These are phyloP conservation scores for Paguma larvata DNA, from an alignment of 2,797 vertebrate genomes.

Conservation along the genomic window DNA sequence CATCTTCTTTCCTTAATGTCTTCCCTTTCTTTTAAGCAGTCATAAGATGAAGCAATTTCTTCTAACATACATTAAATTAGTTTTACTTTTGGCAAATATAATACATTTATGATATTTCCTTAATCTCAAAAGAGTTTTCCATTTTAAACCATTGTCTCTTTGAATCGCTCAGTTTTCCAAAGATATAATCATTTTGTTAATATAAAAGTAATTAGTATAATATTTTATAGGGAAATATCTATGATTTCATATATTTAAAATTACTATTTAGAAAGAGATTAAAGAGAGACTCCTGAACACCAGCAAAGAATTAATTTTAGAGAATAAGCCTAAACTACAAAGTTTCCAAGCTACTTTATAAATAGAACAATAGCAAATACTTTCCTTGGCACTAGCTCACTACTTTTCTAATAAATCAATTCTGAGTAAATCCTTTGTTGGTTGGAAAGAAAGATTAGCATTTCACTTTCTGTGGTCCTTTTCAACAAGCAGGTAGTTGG, in stretches of 20 bases:
- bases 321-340: neutral
- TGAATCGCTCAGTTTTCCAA: neutral
- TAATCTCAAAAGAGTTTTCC: neutral
- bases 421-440: neutral
- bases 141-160: conserved; percentile 28
- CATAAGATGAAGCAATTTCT: conserved; percentile 10
- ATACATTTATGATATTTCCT: neutral
- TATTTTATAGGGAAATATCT: neutral
- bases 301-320: neutral
- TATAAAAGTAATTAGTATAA: neutral
- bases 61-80: neutral
- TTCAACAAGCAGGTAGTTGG: neutral
- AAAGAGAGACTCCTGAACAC: neutral
- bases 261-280: conserved; percentile 17
- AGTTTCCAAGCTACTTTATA: conserved; percentile 26
- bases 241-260: conserved; percentile 18
- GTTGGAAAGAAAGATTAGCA: neutral
- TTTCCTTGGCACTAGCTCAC: neutral
- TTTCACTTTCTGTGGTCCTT: conserved; percentile 4
- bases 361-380: neutral
- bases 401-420: neutral
- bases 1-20: neutral
- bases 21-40: neutral
- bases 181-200: neutral
- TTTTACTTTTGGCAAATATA: neutral